Conservation (phyloP, 2,888 invertebrate genomes). For the Drosophila macrothrix region DNA sequence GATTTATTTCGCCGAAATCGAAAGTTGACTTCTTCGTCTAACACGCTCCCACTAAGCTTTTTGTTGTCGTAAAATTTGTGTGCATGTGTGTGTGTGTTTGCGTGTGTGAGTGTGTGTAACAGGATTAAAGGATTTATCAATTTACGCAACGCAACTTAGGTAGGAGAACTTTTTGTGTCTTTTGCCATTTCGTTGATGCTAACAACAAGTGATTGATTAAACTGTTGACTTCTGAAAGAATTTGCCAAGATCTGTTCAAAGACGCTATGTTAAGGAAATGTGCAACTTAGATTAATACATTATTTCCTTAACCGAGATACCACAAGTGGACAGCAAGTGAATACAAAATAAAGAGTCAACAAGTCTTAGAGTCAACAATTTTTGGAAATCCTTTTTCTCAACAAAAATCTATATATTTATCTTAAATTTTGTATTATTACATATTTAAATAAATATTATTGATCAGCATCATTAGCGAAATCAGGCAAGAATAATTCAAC, state of each 20-base stretch:
- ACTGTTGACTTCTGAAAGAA: slow-evolving; percentile 37
- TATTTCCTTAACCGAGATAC: neutral
- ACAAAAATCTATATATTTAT: neutral
- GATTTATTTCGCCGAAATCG: slow-evolving; percentile 78
- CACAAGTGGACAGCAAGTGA: neutral
- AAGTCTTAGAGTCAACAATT: neutral
- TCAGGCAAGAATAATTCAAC: neutral
- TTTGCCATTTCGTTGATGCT: slow-evolving; percentile 43
- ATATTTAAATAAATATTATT: neutral
- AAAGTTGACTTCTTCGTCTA: slow-evolving; percentile 70
- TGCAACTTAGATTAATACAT: neutral
- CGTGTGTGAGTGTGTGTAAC: slow-evolving; percentile 23
- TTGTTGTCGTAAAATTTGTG: slow-evolving; percentile 36
- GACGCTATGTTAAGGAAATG: neutral
- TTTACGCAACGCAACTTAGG: slow-evolving; percentile 65
- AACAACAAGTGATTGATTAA: slow-evolving; percentile 73
- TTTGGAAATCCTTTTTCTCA: neutral
- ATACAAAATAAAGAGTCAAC: neutral
- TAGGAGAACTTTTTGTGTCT: slow-evolving; percentile 29
- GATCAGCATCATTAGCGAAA: neutral
- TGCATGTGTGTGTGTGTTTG: slow-evolving; percentile 3
- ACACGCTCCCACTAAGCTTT: slow-evolving; percentile 41
- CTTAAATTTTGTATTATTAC: neutral
- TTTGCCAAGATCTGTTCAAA: neutral
- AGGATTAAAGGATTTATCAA: slow-evolving; percentile 79